A percentile compares a stretch with the other conserved stretches of the same genome.
Conservation (phyloP, 1,140 invertebrate genomes). For the Trichogramma pretiosum region DNA sequence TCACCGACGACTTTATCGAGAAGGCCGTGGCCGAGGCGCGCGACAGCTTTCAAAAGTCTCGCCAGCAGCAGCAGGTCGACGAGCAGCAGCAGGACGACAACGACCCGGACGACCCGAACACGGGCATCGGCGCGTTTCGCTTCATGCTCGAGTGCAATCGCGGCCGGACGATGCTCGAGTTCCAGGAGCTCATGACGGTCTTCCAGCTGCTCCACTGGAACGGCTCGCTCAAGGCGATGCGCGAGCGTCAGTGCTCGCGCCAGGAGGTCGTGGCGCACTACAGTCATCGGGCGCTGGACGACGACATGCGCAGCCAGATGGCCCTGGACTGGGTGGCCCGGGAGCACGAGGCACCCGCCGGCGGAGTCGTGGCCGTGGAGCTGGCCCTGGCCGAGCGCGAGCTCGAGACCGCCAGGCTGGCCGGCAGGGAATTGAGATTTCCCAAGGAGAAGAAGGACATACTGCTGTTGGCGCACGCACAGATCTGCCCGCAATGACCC, state of each 20-base stretch:
- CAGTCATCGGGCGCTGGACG: constrained; percentile 79
- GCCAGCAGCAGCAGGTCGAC: constrained; percentile 41
- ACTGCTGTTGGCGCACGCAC: constrained; percentile 75
- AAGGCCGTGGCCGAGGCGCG: constrained; percentile 84
- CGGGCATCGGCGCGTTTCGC: constrained; percentile 85
- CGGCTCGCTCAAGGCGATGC: constrained; percentile 83
- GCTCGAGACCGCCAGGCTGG: constrained; percentile 78
- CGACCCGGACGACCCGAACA: constrained; percentile 69
- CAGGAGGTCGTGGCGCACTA: constrained; percentile 93
- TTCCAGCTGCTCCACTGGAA: constrained; percentile 95
- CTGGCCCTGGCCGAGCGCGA: constrained; percentile 77
- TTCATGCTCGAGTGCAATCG: constrained; percentile 92
- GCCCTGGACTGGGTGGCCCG: constrained; percentile 89
- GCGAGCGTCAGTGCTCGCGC: constrained; percentile 87
- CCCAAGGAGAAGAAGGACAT: constrained; percentile 95
- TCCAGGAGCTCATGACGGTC: constrained; percentile 94
- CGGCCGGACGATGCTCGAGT: constrained; percentile 89
- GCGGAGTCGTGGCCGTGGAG: constrained; percentile 71
- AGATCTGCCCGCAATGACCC: constrained; percentile 48
- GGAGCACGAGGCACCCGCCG: constrained; percentile 67
- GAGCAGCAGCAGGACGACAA: constrained; percentile 49
- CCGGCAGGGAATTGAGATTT: constrained; percentile 83
- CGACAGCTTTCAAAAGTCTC: constrained; percentile 46
- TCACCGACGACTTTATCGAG: constrained; percentile 89
- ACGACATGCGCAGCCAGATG: constrained; percentile 94